phyloP scores from a whole-genome alignment of 2,888 invertebrate species.

The Loripinus fragilis region DNA sequence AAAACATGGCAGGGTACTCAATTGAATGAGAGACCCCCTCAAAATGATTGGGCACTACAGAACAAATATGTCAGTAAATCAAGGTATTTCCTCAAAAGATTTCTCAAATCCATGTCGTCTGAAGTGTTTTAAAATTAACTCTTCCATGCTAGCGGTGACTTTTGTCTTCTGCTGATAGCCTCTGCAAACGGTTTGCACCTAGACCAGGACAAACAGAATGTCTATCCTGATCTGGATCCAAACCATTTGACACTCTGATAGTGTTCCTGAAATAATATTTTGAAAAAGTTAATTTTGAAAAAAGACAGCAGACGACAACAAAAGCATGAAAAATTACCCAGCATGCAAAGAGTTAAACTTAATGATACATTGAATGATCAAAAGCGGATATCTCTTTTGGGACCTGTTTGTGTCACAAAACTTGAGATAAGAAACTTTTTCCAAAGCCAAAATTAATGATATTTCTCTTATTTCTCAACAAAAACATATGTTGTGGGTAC shows the following conservation, averaged over 20 bases:
- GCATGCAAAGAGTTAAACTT: no score
- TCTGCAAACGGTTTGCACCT: neutral
- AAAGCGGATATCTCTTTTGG: no score
- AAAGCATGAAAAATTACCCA: no score
- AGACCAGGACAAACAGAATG: neutral
- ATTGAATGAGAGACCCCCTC: neutral
- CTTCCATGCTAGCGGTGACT: neutral
- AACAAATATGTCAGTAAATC: neutral
- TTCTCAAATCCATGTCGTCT: neutral
- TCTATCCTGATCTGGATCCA: neutral
- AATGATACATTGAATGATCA: no score
- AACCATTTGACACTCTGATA: neutral
- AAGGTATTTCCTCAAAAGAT: neutral
- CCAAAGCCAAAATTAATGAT: no score
- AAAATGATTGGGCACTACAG: neutral
- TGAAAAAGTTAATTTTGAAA: no score
- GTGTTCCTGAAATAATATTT: no score
- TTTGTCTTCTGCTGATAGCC: neutral
- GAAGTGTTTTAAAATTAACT: neutral
- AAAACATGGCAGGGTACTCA: neutral
- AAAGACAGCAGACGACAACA: no score
- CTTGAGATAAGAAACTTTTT: no score
- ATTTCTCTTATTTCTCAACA: no score
- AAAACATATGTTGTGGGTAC: no score
- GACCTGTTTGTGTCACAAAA: no score